Base-by-base conservation (phyloP, 2,113 vertebrate genomes). In the Hippocampus mohnikei region DNA sequence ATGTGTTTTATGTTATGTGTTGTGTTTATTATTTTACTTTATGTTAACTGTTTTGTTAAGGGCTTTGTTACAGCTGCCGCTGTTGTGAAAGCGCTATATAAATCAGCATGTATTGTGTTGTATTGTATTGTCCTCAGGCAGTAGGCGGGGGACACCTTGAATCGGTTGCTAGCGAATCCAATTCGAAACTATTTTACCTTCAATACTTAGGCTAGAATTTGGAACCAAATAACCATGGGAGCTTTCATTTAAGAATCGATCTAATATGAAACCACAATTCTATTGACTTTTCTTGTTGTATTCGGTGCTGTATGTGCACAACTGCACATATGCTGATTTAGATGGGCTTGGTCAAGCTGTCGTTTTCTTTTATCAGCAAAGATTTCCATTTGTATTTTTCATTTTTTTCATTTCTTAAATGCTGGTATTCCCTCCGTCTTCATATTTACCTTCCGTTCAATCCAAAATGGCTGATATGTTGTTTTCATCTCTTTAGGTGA, bases 401-500 rank as follows among this genome's bases (percentile, higher is more conserved):
- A 18, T 15, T 82, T 60, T 23, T 70, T 75, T 67, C 75, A 37
- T 37, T 69, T 76, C 42, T 82, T 60, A 61, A n/a, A 71, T 40
- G 79, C 73, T 78, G 70, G 46, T 70, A 71, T 85, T 59, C 78
- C 64, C 66, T 70, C 74, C 71, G 40, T 81, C 66, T 72, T 78
- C 70, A 67, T 87, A 81, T 78, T 68, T 81, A 74, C 82, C 76
- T 67, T 84, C 77, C 73, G 3, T 46, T 74, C 75, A 77, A 69
- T 84, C 78, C 85, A 88, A 88, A 80, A 87, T 84, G 81, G 87
- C 86, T 86, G 80, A 87, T 75, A 72, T 83, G 85, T 79, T 85
- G 85, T 85, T 88, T 88, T 83, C 86, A 84, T 90, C 87, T 89
- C 82, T 90, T 88, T 88, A 89, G 89, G 89, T 87, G 87, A 86